Conservation (phyloP, 2,888 invertebrate species). For the Sarcophaga variegata region DNA sequence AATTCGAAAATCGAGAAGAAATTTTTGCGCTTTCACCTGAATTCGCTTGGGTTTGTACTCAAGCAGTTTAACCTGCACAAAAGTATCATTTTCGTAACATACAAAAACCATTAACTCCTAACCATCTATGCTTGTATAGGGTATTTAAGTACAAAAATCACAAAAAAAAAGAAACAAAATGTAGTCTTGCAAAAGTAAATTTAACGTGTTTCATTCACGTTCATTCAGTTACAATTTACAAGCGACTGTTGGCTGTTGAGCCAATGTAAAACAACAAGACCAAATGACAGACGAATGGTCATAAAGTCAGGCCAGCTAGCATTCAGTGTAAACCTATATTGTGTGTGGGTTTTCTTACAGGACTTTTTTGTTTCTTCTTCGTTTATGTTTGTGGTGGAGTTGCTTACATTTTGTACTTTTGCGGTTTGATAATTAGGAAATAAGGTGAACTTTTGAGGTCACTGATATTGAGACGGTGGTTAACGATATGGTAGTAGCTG, state of each 20-base stretch:
- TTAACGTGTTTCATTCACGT: conserved; percentile 6
- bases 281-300: background rate
- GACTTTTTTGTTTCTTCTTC: conserved; percentile 5
- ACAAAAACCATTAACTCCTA: too few species aligned
- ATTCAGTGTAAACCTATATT: background rate
- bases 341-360: conserved; percentile 47
- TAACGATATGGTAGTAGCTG: background rate
- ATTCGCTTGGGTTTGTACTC: too few species aligned
- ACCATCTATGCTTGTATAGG: too few species aligned
- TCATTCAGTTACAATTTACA: conserved; percentile 31
- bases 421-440: conserved; percentile 63
- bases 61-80: too few species aligned
- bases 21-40: too few species aligned
- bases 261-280: conserved; percentile 9
- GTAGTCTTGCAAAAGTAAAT: background rate
- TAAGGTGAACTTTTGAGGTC: conserved; percentile 68
- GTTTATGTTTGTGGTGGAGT: conserved; percentile 13
- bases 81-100: too few species aligned
- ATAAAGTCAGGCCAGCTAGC: conserved; percentile 7
- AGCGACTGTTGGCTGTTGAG: conserved; percentile 4
- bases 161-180: background rate
- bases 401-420: conserved; percentile 49
- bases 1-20: too few species aligned
- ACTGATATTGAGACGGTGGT: conserved; percentile 64
- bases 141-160: too few species aligned